Evolutionary conservation across 2,113 vertebrate genomes (phyloP).

Genomic region (Ptilorrhoa leucosticta): DNA sequence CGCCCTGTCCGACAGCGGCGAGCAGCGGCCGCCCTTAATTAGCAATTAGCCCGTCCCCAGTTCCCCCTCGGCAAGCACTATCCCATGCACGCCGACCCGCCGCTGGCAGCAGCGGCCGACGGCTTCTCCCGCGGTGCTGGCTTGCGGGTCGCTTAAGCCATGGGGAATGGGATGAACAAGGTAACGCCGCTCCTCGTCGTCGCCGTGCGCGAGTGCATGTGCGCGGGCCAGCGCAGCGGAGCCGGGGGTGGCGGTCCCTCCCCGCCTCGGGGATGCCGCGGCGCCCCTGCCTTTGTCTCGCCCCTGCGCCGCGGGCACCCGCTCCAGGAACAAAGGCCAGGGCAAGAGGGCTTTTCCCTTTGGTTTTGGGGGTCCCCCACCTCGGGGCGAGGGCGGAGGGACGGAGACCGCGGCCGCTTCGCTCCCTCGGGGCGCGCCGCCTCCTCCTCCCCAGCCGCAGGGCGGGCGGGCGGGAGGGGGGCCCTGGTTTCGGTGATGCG

Average conservation of each 20-base stretch:
- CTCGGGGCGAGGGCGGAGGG: background rate
- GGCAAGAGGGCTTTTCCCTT: background rate
- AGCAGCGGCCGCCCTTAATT: background rate
- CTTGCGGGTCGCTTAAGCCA: constrained; percentile 46
- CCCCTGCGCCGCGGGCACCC: background rate
- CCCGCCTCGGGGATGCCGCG: background rate
- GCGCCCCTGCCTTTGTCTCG: background rate
- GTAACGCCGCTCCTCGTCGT: constrained; percentile 44
- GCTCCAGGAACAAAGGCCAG: background rate
- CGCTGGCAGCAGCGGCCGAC: background rate
- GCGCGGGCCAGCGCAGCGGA: background rate
- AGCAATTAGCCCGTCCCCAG: background rate
- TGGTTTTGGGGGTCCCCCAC: background rate
- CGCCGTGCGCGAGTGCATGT: background rate
- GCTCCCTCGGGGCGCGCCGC: constrained; percentile 1
- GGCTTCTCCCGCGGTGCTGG: background rate
- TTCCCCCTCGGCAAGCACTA: background rate
- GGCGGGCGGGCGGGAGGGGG: background rate
- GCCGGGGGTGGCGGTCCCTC: background rate
- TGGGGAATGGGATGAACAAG: constrained; percentile 81
- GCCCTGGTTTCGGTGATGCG: background rate
- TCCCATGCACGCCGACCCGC: background rate
- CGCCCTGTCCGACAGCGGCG: background rate
- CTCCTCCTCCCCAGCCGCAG: background rate
- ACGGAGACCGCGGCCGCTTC: background rate